Percentiles rank a stretch among this genome's conserved stretches.
Conservation (phyloP, 1,140 invertebrate species). For the Lepidurus couesii region DNA sequence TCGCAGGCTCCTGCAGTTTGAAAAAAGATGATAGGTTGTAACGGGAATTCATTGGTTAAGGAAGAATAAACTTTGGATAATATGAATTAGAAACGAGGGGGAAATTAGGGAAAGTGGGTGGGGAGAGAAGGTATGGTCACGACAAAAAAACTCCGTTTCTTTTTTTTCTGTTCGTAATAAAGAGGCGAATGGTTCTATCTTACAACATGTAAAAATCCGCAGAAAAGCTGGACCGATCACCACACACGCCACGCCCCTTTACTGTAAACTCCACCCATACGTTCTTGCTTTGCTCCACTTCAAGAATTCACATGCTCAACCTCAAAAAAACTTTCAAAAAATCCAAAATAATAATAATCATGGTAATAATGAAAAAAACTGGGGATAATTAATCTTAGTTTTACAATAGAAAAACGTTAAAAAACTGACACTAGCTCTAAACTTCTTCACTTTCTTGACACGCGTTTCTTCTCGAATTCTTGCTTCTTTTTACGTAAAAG, state of each 20-base stretch:
- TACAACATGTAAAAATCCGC: not conserved
- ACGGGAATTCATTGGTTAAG: not conserved
- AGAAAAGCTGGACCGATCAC: not conserved
- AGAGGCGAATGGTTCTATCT: slow-evolving; percentile 18
- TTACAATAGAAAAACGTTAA: slow-evolving; percentile 19
- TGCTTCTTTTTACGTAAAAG: not conserved
- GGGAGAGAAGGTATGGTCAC: not conserved
- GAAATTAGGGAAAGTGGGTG: not conserved
- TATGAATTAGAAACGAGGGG: slow-evolving; percentile 3
- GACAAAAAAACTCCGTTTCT: not conserved
- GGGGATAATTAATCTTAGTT: not conserved
- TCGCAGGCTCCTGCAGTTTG: not conserved
- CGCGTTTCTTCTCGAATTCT: not conserved
- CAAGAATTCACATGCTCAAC: not conserved
- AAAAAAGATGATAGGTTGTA: not conserved
- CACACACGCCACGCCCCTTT: slow-evolving; percentile 2
- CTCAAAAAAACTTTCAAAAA: not conserved
- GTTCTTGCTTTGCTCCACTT: not conserved
- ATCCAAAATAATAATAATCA: not conserved
- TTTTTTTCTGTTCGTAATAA: slow-evolving; percentile 9
- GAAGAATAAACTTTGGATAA: not conserved
- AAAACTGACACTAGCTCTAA: not conserved
- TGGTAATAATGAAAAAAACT: not conserved
- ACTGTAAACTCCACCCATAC: no score
- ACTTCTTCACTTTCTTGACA: not conserved